Conservation (phyloP, 2,888 invertebrate genomes). For the Nephrocerus scutellatus region DNA sequence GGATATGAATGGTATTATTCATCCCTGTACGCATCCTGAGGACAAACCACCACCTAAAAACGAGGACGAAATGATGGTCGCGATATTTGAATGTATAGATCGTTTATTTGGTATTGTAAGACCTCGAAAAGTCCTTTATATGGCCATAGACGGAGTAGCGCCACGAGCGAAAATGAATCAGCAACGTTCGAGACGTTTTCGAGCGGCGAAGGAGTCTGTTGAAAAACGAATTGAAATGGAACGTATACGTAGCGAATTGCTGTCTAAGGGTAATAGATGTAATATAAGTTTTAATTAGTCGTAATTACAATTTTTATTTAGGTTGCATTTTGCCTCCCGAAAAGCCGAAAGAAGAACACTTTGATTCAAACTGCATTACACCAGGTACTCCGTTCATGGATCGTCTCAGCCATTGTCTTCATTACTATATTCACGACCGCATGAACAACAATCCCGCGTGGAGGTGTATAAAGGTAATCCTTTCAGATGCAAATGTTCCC, state of each 20-base stretch:
- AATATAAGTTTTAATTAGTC: not conserved
- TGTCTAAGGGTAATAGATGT: slow-evolving; percentile 51
- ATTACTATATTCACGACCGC: slow-evolving; percentile 48
- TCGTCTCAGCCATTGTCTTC: slow-evolving; percentile 70
- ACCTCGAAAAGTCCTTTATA: slow-evolving; percentile 88
- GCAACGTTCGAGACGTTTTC: slow-evolving; percentile 91
- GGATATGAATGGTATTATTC: slow-evolving; percentile 99
- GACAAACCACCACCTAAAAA: slow-evolving; percentile 94
- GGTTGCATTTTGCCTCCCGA: slow-evolving; percentile 72
- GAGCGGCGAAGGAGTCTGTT: slow-evolving; percentile 88
- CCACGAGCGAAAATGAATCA: slow-evolving; percentile 99
- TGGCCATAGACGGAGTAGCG: slow-evolving; percentile 99
- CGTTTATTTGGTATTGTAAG: slow-evolving; percentile 86
- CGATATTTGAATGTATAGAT: slow-evolving; percentile 98
- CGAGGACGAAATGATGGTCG: slow-evolving; percentile 99
- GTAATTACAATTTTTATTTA: slow-evolving; percentile 7
- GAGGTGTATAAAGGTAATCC: slow-evolving; percentile 85
- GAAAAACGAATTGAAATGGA: slow-evolving; percentile 85
- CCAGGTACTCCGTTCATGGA: slow-evolving; percentile 99
- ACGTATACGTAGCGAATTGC: slow-evolving; percentile 67
- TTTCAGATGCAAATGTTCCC: slow-evolving; percentile 98
- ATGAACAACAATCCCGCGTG: slow-evolving; percentile 92
- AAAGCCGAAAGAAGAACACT: slow-evolving; percentile 87
- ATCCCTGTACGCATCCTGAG: slow-evolving; percentile 99
- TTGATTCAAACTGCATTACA: slow-evolving; percentile 98